phyloP scores from a whole-genome alignment of 2,113 vertebrate genomes.

The Dasyprocta punctata region DNA sequence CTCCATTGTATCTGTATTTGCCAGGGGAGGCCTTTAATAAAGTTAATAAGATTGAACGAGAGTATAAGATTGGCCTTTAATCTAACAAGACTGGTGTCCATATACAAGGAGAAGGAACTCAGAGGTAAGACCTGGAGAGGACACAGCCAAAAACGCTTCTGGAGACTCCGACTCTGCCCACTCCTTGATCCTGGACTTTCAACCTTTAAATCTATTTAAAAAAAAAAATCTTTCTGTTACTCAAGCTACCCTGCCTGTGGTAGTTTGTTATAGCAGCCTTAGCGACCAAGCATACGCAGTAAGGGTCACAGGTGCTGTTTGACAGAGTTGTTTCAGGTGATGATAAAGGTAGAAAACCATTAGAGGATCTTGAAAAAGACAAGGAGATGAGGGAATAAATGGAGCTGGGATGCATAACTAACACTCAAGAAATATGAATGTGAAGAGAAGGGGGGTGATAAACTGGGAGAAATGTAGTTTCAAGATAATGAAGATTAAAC shows the following conservation, averaged over 20 bases:
- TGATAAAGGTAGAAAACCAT: background rate
- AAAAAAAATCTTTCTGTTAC: background rate
- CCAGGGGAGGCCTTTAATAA: background rate
- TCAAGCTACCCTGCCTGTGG: background rate
- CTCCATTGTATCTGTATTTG: background rate
- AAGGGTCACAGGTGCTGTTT: too few species aligned
- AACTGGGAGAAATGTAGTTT: background rate
- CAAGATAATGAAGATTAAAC: background rate
- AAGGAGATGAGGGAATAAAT: background rate
- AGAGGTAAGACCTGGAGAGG: background rate
- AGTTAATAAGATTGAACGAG: background rate
- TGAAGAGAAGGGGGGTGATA: background rate
- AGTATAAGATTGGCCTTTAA: background rate
- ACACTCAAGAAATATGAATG: slow-evolving; percentile 3
- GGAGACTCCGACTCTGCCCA: background rate
- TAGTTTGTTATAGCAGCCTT: background rate
- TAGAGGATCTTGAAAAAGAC: background rate
- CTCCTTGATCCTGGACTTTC: background rate
- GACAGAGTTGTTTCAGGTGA: background rate
- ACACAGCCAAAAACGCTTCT: background rate
- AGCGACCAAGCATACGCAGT: background rate
- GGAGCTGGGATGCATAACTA: background rate
- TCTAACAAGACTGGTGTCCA: background rate
- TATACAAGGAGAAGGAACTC: background rate
- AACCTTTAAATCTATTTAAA: background rate